phyloP scores from a whole-genome alignment of 2,888 invertebrate genomes.

The Acanthosepion lycidas region DNA sequence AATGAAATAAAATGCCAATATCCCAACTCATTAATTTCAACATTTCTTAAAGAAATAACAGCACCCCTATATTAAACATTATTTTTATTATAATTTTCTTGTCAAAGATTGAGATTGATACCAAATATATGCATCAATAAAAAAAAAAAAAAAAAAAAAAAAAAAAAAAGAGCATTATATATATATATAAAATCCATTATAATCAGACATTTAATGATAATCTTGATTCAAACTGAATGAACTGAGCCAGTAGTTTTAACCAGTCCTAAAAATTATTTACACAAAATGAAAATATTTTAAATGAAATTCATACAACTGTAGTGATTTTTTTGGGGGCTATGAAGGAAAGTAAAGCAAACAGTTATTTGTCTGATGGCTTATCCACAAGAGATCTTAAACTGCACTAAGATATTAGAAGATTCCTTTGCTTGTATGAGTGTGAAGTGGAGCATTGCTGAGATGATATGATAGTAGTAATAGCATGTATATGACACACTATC shows the following conservation, averaged over 20 bases:
- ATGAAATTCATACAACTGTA: background rate
- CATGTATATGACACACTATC: background rate
- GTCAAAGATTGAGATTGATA: no score
- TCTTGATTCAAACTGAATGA: background rate
- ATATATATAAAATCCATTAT: no score
- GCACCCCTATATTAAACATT: no score
- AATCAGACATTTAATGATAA: background rate
- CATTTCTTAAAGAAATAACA: no score
- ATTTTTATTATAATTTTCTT: no score
- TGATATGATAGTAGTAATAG: background rate
- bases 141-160: no score
- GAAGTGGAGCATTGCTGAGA: conserved; percentile 1
- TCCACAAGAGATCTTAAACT: background rate
- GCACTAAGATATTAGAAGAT: background rate
- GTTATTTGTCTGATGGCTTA: background rate
- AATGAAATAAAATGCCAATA: no score
- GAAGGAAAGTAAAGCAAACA: background rate
- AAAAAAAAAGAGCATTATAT: no score
- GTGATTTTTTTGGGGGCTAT: background rate
- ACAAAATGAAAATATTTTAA: background rate
- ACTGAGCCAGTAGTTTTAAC: background rate
- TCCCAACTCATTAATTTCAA: no score
- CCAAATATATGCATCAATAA: no score
- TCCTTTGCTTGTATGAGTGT: background rate
- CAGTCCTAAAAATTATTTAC: background rate